phyloP scores from a whole-genome alignment of 2,888 invertebrate genomes.

The Dryadula phaetusa region DNA sequence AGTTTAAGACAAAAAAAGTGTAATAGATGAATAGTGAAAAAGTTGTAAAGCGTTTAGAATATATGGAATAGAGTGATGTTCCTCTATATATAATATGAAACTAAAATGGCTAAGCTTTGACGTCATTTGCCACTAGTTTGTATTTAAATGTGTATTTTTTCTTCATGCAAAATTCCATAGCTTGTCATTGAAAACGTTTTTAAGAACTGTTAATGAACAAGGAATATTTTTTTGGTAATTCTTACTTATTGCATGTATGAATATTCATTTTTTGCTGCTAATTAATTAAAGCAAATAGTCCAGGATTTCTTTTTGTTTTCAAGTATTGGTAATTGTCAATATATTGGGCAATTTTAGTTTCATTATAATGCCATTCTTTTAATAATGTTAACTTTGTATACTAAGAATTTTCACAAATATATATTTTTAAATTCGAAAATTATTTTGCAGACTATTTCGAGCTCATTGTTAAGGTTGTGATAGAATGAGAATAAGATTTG shows the following conservation, averaged over 20 bases:
- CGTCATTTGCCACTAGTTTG: neutral
- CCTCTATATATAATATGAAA: neutral
- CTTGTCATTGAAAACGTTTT: too few relatives aligned
- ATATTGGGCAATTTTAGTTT: neutral
- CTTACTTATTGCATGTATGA: too few relatives aligned
- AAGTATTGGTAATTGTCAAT: too few relatives aligned
- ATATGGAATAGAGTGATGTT: slow-evolving; percentile 3
- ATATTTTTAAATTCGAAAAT: neutral
- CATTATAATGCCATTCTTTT: neutral
- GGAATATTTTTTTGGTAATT: too few relatives aligned
- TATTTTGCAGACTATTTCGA: slow-evolving; percentile 41
- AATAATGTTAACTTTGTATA: too few relatives aligned
- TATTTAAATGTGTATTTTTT: neutral
- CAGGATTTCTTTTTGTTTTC: too few relatives aligned
- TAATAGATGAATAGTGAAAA: neutral
- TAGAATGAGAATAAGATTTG: slow-evolving; percentile 58
- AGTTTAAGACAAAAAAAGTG: neutral
- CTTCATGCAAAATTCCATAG: neutral
- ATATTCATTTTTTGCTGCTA: too few relatives aligned
- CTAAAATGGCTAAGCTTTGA: neutral
- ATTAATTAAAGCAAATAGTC: too few relatives aligned
- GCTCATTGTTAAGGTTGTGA: slow-evolving; percentile 79
- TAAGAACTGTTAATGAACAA: too few relatives aligned
- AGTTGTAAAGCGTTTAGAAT: neutral
- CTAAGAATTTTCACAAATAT: neutral